Evolutionary conservation across 2,113 vertebrate species (phyloP).

Genomic region (Puma concolor): DNA sequence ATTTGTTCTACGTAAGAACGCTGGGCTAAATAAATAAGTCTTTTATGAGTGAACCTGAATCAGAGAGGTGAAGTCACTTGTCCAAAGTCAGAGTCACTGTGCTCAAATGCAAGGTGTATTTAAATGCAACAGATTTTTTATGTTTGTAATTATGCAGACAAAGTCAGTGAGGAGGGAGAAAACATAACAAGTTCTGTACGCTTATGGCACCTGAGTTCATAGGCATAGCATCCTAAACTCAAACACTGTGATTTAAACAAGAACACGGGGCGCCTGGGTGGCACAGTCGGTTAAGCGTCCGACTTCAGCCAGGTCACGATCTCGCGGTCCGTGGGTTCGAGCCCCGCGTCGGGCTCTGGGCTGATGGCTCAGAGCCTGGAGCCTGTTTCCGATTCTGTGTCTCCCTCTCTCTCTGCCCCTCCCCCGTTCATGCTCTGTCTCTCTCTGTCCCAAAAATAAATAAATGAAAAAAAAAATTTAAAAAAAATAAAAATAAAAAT

Average conservation of each 20-base stretch:
- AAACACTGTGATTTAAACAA: conserved; percentile 5
- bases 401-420: no score
- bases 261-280: no score
- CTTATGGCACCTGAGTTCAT: neutral
- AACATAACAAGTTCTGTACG: neutral
- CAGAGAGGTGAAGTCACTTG: neutral
- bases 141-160: neutral
- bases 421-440: no score
- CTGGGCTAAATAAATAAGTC: neutral
- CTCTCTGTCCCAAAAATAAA: no score
- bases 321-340: no score
- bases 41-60: conserved; percentile 5
- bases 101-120: neutral
- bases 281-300: no score
- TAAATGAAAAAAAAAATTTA: no score
- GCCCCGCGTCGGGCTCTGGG: no score
- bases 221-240: neutral
- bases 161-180: neutral
- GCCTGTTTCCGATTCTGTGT: no score
- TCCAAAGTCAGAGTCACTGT: neutral
- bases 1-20: neutral
- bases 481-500: no score
- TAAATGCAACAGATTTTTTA: neutral
- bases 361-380: no score
- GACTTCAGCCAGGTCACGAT: no score